Percentiles rank a stretch among this genome's conserved stretches.
Conservation (phyloP, 2,888 invertebrate species). For the Gymnoscelis rufifasciata region DNA sequence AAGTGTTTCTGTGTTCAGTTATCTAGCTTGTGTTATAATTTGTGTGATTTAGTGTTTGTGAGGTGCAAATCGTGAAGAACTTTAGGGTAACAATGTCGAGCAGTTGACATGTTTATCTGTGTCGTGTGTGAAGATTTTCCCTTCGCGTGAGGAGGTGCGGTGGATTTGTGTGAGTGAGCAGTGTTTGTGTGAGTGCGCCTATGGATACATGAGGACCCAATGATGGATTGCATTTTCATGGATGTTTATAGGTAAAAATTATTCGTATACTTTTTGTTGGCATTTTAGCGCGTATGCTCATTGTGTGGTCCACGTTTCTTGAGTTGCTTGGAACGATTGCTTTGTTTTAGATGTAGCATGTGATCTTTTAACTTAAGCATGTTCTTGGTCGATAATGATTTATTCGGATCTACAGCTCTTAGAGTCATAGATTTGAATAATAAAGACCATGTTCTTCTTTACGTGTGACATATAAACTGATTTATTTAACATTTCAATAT, state of each 20-base stretch:
- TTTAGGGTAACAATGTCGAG: slow-evolving; percentile 78
- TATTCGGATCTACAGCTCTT: background rate
- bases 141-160: slow-evolving; percentile 76
- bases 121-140: slow-evolving; percentile 80
- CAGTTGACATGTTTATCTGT: slow-evolving; percentile 80
- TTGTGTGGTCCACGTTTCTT: slow-evolving; percentile 39
- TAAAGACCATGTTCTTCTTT: slow-evolving; percentile 61
- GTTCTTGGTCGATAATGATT: slow-evolving; percentile 36
- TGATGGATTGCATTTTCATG: slow-evolving; percentile 78
- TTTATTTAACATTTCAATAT: no score
- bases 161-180: slow-evolving; percentile 71
- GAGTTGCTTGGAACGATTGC: slow-evolving; percentile 37
- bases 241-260: slow-evolving; percentile 74
- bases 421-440: background rate
- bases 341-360: slow-evolving; percentile 56
- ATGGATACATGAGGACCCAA: slow-evolving; percentile 68
- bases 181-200: slow-evolving; percentile 61
- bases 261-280: slow-evolving; percentile 49
- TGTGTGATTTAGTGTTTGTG: slow-evolving; percentile 65
- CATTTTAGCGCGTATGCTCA: slow-evolving; percentile 42
- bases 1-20: slow-evolving; percentile 69
- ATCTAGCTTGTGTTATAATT: slow-evolving; percentile 67
- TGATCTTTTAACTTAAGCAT: slow-evolving; percentile 34
- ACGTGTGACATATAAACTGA: no score
- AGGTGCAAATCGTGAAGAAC: slow-evolving; percentile 74